These are phyloP conservation scores for Hepsetus odoe DNA, from an alignment of 2,113 vertebrate genomes.

Conservation along the genomic window DNA sequence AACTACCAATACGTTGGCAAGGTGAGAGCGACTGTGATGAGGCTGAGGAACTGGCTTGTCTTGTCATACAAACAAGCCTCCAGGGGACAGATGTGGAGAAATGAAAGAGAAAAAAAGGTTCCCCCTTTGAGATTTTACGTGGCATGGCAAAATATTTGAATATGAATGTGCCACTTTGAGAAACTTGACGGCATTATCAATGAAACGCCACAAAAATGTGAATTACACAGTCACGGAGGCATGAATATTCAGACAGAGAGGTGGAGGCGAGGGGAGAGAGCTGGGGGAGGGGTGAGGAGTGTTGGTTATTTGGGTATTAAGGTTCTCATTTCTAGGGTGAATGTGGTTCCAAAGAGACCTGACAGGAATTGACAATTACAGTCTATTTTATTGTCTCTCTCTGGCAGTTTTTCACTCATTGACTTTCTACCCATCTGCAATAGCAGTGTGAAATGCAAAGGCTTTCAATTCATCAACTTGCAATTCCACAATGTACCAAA, in stretches of 20 bases:
- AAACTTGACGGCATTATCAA: constrained; percentile 49
- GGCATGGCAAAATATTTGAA: constrained; percentile 51
- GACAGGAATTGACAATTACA: constrained; percentile 53
- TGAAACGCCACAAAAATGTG: constrained; percentile 48
- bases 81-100: constrained; percentile 21
- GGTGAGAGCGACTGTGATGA: constrained; percentile 75
- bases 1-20: constrained; percentile 88
- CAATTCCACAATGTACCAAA: constrained; percentile 51
- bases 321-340: constrained; percentile 51
- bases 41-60: not conserved
- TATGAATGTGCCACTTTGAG: not conserved
- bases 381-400: constrained; percentile 52
- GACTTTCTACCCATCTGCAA: constrained; percentile 51
- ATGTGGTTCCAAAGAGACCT: constrained; percentile 46
- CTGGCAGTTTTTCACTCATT: constrained; percentile 19
- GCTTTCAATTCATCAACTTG: constrained; percentile 49
- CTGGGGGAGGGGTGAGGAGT: constrained; percentile 11
- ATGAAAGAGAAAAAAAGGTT: not conserved
- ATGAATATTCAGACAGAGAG: constrained; percentile 51
- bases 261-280: not conserved
- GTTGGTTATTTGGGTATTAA: constrained; percentile 42
- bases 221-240: constrained; percentile 53
- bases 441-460: constrained; percentile 35
- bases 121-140: constrained; percentile 30
- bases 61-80: constrained; percentile 18